These are phyloP conservation scores for Drosophila setifemur DNA, from an alignment of 1,140 invertebrate genomes.

Conservation along the genomic window DNA sequence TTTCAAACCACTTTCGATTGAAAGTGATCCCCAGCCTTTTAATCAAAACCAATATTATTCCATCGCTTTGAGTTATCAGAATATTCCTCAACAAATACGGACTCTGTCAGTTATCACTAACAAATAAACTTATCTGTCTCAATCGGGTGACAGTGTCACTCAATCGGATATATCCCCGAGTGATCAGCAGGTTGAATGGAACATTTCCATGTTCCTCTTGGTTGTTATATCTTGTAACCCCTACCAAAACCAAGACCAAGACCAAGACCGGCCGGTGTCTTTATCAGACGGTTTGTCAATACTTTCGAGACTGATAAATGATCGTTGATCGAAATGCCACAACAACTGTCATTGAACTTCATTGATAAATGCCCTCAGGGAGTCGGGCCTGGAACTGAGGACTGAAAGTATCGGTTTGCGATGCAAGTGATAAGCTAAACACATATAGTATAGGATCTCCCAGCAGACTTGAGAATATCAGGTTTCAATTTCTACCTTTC, in stretches of 20 bases:
- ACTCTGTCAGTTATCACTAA: not conserved
- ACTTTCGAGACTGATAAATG: slow-evolving; percentile 57
- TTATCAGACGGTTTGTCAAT: slow-evolving; percentile 67
- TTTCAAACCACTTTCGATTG: no score
- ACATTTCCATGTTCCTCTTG: slow-evolving; percentile 5
- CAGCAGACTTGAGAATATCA: slow-evolving; percentile 23
- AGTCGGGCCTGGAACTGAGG: slow-evolving; percentile 12
- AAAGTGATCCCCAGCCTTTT: no score
- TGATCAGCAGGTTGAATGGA: slow-evolving; percentile 29
- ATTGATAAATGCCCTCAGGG: slow-evolving; percentile 61
- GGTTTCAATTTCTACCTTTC: slow-evolving; percentile 60
- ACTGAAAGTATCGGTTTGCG: slow-evolving; percentile 52
- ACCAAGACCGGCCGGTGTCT: slow-evolving; percentile 9
- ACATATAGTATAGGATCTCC: slow-evolving; percentile 34
- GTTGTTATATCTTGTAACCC: slow-evolving; percentile 11
- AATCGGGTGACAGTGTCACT: not conserved
- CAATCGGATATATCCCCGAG: not conserved
- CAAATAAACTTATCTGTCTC: not conserved
- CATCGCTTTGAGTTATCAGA: not conserved
- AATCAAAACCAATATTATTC: not conserved
- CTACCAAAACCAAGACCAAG: not conserved
- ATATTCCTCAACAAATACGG: not conserved
- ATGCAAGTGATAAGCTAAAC: slow-evolving; percentile 69
- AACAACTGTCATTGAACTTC: slow-evolving; percentile 77
- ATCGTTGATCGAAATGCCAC: slow-evolving; percentile 65